Evolutionary conservation across 1,140 invertebrate genomes (phyloP), one percentile per base, ranked within the genome.

Genomic region (Carposina sasakii): DNA sequence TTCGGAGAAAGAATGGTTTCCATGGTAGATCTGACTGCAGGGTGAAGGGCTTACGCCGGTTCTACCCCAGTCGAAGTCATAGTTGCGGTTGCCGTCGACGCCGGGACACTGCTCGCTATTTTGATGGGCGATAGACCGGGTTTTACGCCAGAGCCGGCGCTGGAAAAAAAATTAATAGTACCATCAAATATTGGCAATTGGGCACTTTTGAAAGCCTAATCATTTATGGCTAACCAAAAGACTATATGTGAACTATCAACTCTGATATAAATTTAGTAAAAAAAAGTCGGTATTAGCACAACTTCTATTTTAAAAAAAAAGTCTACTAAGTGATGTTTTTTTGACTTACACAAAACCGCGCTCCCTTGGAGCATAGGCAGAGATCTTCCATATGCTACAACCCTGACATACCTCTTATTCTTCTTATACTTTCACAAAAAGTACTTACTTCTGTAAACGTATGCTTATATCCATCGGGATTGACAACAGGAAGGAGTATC

Each of bases 381-480:
- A n/a, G n/a, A n/a, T n/a, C n/a, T n/a, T n/a, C n/a, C n/a, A n/a
- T n/a, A n/a, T n/a, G n/a, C n/a, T n/a, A n/a, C n/a, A n/a, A n/a
- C n/a, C n/a, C n/a, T n/a, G n/a, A n/a, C n/a, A n/a, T n/a, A n/a
- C n/a, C n/a, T n/a, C n/a, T n/a, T 6, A 34, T 34, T 5, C 15
- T 34, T 34, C 13, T 9, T 34, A 8, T 34, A 34, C 4, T 6
- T 5, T 34, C 6, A 9, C 4, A 34, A 8, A 34, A n/a, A n/a
- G n/a, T 13, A 34, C 13, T 13, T 36, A 36, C 36, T 9, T 48
- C 40, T 13, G 15, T 40, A 23, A 15, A 12, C n/a, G n/a, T 36
- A 2, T 2, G 73, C 34, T 67, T 59, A 23, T 85, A 86, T 37
- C 76, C 76, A 67, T 90, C 89, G 5, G 89, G 88, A 61, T 90